Evolutionary conservation across 2,113 vertebrate genomes (phyloP), one percentile per base, ranked within the genome.

Genomic region (Carassius auratus): DNA sequence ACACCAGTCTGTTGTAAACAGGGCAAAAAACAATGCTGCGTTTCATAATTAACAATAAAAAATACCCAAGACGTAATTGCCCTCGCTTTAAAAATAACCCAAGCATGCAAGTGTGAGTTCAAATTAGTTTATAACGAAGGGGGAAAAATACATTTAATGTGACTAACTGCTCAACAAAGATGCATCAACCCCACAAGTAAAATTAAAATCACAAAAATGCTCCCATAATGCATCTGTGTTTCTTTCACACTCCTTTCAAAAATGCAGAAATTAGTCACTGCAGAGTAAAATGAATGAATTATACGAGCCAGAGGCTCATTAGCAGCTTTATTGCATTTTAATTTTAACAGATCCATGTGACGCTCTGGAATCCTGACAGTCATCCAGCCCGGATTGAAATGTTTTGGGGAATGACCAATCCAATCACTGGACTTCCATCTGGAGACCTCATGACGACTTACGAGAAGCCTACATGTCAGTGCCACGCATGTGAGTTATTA

Each of bases 261-360:
- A 83, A 77, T 15, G 50, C 36, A 38, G 64, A 23, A 68, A 15
- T 17, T 33, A 75, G 84, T 75, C 80, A 81, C 55, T 30, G 69
- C 52, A 17, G 68, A 59, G 21, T 76, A 19, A 3, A 45, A 81
- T 23, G 50, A 86, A 86, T 79, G 30, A 26, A 45, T 23, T 64
- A 12, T 50, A 48, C 45, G 8, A 45, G 85, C 85, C 81, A 87
- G 66, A 68, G 64, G 50, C 84, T 86, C 80, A 84, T 87, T 88
- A 89, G 48, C 48, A 81, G 42, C 82, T 84, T 89, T 83, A 88
- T 59, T 59, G 79, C 74, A 42, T 79, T 85, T 86, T 87, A 87
- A 86, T 81, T 69, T 87, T 30, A 48, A 74, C 26, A 69, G 80
- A 77, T 83, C 55, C 76, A 77, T 38, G 15, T 45, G 80, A 61